Conservation (phyloP, 2,797 vertebrate genomes). For the Dromococcyx pavoninus region DNA sequence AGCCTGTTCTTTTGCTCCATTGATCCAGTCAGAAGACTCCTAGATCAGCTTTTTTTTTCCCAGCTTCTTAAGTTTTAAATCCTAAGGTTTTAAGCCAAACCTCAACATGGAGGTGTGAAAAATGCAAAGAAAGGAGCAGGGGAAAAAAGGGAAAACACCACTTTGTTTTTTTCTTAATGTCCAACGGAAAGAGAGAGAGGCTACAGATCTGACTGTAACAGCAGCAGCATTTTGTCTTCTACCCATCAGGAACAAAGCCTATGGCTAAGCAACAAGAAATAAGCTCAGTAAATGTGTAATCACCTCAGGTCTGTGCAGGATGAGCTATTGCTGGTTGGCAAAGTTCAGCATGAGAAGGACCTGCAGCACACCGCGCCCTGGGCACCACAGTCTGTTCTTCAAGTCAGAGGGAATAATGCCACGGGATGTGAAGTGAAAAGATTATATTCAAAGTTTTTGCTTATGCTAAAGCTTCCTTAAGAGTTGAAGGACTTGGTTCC, state of each 20-base stretch:
- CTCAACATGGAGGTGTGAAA: background rate
- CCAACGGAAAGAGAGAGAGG: background rate
- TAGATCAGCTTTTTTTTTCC: slow-evolving; percentile 20
- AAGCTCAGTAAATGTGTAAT: background rate
- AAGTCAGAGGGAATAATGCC: background rate
- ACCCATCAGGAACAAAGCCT: background rate
- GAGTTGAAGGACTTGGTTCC: background rate
- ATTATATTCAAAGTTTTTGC: background rate
- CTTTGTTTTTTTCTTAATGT: background rate
- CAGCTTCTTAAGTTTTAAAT: background rate
- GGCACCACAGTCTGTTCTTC: background rate
- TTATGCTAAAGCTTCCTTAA: background rate
- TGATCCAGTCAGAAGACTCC: slow-evolving; percentile 33
- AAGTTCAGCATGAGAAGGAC: background rate
- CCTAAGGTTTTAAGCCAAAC: background rate
- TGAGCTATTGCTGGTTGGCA: background rate
- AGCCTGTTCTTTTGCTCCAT: slow-evolving; percentile 26
- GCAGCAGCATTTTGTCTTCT: background rate
- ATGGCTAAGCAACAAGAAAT: background rate
- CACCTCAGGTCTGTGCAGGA: background rate
- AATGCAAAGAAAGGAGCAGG: background rate
- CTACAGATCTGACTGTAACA: background rate
- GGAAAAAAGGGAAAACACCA: background rate
- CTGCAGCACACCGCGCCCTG: background rate
- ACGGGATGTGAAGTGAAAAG: background rate